A percentile compares a stretch with the other conserved stretches of the same genome.
These are phyloP conservation scores for Amphibalanus amphitrite DNA, from an alignment of 1,140 invertebrate species.

Conservation along the genomic window DNA sequence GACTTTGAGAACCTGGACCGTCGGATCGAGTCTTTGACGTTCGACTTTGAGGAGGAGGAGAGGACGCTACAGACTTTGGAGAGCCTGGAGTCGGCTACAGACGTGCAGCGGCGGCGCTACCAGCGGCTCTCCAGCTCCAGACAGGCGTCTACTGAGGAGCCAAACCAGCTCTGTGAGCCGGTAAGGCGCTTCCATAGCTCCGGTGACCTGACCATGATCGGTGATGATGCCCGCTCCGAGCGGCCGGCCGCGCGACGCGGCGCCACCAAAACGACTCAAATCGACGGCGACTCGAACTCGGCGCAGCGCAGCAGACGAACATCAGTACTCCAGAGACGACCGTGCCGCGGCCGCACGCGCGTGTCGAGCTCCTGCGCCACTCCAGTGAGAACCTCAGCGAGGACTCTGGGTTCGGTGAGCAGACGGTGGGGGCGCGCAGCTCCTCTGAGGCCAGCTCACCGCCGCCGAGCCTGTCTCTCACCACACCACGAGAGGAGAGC, in stretches of 20 bases:
- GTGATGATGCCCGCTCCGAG: too few species aligned
- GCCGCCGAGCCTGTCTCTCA: neutral
- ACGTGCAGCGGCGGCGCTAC: neutral
- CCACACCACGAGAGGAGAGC: neutral
- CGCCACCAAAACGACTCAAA: neutral
- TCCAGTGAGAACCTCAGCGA: constrained; percentile 15
- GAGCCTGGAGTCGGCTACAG: neutral
- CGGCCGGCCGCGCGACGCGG: too few species aligned
- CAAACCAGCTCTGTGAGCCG: too few species aligned
- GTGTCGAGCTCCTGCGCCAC: neutral
- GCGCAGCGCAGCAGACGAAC: too few species aligned
- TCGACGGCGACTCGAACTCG: neutral
- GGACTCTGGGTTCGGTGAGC: constrained; percentile 14
- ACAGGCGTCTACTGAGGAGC: too few species aligned
- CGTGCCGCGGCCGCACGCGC: neutral
- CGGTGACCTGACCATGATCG: neutral
- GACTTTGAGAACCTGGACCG: constrained; percentile 5
- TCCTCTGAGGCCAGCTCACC: neutral
- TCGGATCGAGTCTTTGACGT: neutral
- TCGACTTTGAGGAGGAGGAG: constrained; percentile 5
- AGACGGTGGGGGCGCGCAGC: neutral
- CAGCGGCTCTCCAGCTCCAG: too few species aligned
- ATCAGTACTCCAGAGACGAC: neutral
- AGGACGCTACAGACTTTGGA: neutral
- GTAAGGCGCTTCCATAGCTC: neutral